These are phyloP conservation scores for Tetanocera ferruginea DNA, from an alignment of 2,888 invertebrate species.

Conservation along the genomic window DNA sequence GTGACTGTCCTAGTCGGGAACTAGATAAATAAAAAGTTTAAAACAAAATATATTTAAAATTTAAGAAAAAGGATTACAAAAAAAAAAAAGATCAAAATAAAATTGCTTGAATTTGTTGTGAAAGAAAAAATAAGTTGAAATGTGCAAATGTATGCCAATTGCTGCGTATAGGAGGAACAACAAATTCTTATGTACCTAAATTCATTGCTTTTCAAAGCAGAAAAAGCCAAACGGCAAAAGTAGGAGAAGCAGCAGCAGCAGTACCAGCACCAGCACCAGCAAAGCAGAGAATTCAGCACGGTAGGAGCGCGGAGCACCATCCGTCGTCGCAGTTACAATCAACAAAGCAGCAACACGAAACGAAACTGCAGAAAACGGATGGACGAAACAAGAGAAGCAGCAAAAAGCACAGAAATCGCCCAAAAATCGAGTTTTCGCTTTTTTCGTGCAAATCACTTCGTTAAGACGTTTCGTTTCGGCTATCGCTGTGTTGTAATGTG, in stretches of 20 bases:
- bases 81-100: background rate
- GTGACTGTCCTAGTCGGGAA: background rate
- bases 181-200: slow-evolving; percentile 16
- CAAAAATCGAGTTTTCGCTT: slow-evolving; percentile 53
- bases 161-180: slow-evolving; percentile 16
- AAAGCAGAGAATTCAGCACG: slow-evolving; percentile 20
- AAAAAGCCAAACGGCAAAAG: slow-evolving; percentile 33
- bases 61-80: background rate
- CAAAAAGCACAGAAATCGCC: slow-evolving; percentile 61
- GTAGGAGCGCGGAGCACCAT: too few relatives aligned
- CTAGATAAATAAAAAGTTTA: background rate
- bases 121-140: background rate
- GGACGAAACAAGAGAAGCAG: slow-evolving; percentile 31
- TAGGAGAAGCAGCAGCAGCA: slow-evolving; percentile 19
- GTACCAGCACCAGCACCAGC: slow-evolving; percentile 24
- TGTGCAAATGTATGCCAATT: background rate
- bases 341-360: slow-evolving; percentile 7
- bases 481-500: background rate
- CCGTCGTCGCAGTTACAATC: background rate
- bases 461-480: background rate
- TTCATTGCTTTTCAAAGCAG: slow-evolving; percentile 40
- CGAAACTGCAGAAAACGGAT: slow-evolving; percentile 18
- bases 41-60: background rate
- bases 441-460: slow-evolving; percentile 19
- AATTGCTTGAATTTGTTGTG: background rate